A percentile compares a stretch with the other conserved stretches of the same genome.
These are phyloP conservation scores for Herminia tarsipennalis DNA, from an alignment of 2,888 invertebrate species.

Conservation along the genomic window DNA sequence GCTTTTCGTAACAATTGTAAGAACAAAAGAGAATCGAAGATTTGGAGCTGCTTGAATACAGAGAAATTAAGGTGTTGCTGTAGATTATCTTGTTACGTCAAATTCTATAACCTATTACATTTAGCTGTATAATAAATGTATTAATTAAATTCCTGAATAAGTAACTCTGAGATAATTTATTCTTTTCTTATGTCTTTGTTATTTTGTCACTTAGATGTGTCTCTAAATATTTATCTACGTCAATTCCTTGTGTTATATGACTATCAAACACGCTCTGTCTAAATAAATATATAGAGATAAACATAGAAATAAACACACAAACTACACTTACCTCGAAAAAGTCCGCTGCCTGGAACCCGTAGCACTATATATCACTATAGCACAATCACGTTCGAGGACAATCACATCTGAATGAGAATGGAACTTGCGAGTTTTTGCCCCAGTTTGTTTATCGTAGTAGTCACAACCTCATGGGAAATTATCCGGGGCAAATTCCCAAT, in stretches of 20 bases:
- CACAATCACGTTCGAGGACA: conserved; percentile 55
- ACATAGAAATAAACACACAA: too few species aligned
- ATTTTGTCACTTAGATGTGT: too few species aligned
- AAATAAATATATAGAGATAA: too few species aligned
- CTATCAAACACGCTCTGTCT: too few species aligned
- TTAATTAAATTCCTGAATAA: too few species aligned
- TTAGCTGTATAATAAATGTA: background rate
- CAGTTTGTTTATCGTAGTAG: conserved; percentile 71
- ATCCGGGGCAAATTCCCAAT: conserved; percentile 60
- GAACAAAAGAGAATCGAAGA: conserved; percentile 30
- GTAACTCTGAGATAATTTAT: too few species aligned
- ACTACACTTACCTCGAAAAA: conserved; percentile 47
- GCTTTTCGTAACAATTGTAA: conserved; percentile 24
- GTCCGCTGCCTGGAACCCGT: conserved; percentile 26
- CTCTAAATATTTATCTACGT: too few species aligned
- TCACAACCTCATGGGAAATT: conserved; percentile 82
- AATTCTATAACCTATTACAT: background rate
- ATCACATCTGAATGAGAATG: conserved; percentile 65
- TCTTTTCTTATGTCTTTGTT: too few species aligned
- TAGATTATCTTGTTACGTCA: background rate
- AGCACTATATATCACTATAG: conserved; percentile 49
- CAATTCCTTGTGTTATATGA: too few species aligned
- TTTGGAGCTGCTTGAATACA: conserved; percentile 8
- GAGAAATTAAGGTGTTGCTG: background rate
- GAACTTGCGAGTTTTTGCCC: conserved; percentile 63